Evolutionary conservation across 2,888 invertebrate species (phyloP).

Genomic region (Leptopilina drosophilae): DNA sequence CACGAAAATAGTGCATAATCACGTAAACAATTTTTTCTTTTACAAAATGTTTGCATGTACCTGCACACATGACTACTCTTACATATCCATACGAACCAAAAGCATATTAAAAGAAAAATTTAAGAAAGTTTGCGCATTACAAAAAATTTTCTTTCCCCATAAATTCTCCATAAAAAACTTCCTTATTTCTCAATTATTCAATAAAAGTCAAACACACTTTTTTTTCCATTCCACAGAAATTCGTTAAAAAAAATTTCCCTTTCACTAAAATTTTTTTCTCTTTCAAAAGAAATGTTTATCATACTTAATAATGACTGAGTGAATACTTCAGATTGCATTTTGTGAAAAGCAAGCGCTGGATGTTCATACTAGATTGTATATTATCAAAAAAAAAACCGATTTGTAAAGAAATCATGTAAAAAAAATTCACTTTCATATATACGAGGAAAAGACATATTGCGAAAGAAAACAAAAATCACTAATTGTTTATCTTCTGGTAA

Average conservation of each 20-base stretch:
- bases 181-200: background rate
- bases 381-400: background rate
- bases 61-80: slow-evolving; percentile 31
- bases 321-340: background rate
- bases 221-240: too few relatives aligned
- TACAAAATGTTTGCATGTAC: slow-evolving; percentile 25
- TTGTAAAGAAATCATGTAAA: slow-evolving; percentile 20
- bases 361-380: slow-evolving; percentile 18
- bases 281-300: too few relatives aligned
- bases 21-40: slow-evolving; percentile 10
- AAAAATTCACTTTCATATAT: background rate
- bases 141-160: background rate
- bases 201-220: too few relatives aligned
- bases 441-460: background rate
- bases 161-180: background rate
- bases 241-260: background rate
- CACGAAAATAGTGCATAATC: background rate
- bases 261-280: background rate
- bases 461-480: slow-evolving; percentile 1
- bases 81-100: slow-evolving; percentile 33
- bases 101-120: background rate
- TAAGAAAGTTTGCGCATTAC: slow-evolving; percentile 29
- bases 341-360: slow-evolving; percentile 15
- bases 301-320: slow-evolving; percentile 6
- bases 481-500: background rate